Percentiles rank a stretch among this genome's conserved stretches.
Conservation (phyloP, 2,113 vertebrate species). For the Melanotaenia duboulayi region DNA sequence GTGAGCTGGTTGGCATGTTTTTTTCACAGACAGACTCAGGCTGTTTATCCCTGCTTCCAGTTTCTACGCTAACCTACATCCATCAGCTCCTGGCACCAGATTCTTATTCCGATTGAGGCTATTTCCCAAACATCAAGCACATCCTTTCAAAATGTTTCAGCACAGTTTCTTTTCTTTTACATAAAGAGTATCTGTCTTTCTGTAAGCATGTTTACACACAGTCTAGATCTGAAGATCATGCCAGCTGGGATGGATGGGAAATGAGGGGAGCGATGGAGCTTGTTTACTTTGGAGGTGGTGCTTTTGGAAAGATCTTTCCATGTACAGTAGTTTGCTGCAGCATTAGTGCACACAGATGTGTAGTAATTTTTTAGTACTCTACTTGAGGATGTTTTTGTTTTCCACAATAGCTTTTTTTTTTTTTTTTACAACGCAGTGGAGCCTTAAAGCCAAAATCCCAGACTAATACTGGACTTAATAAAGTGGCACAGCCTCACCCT, state of each 20-base stretch:
- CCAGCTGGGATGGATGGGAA: constrained; percentile 45
- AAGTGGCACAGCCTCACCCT: constrained; percentile 23
- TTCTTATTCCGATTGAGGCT: background rate
- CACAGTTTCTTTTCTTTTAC: too few relatives aligned
- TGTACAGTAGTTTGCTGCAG: constrained; percentile 29
- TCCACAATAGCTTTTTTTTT: constrained; percentile 44
- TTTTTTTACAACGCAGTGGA: constrained; percentile 54
- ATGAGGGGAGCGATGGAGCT: constrained; percentile 63
- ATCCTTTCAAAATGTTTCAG: background rate
- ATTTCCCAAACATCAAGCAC: background rate
- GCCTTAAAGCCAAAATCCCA: constrained; percentile 52
- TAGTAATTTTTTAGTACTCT: constrained; percentile 5
- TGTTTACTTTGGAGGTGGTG: constrained; percentile 20
- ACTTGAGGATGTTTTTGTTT: constrained; percentile 38
- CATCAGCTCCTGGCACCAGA: background rate
- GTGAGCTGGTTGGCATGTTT: too few relatives aligned
- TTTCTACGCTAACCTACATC: background rate
- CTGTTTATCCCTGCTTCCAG: background rate
- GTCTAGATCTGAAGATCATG: background rate
- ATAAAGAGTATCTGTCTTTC: background rate
- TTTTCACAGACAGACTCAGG: too few relatives aligned
- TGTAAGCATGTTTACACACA: background rate
- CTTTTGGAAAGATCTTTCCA: constrained; percentile 45
- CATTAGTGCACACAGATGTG: background rate
- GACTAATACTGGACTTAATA: constrained; percentile 46